Conservation (phyloP, 2,113 vertebrate species). For the Ageneiosus marmoratus region DNA sequence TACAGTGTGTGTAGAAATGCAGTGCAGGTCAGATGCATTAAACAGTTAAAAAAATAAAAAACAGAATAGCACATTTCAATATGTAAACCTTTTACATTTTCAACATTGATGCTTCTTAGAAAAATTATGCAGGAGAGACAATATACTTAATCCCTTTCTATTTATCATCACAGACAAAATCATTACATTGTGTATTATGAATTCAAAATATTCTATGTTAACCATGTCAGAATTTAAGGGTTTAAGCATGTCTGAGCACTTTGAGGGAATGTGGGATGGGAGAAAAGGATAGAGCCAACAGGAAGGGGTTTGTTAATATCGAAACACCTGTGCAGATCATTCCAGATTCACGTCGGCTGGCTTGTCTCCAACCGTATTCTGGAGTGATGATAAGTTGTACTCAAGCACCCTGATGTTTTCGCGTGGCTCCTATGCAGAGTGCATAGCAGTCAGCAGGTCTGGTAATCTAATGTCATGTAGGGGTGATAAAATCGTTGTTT, state of each 20-base stretch:
- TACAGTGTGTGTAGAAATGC: neutral
- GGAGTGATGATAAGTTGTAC: neutral
- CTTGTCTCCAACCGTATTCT: neutral
- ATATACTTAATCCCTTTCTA: neutral
- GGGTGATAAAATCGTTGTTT: neutral
- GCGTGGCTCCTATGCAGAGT: neutral
- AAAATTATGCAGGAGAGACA: neutral
- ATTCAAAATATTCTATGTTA: neutral
- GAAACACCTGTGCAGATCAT: neutral
- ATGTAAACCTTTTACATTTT: neutral
- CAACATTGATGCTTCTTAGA: neutral
- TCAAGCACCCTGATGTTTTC: neutral
- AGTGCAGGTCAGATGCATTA: neutral
- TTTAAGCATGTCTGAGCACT: neutral
- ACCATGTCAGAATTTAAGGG: neutral
- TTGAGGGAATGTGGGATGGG: neutral
- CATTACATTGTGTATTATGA: too few relatives aligned
- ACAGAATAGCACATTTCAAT: neutral
- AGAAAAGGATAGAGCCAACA: neutral
- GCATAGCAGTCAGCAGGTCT: neutral
- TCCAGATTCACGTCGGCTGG: neutral
- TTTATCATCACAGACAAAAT: neutral
- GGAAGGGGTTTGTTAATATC: neutral
- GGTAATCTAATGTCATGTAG: neutral
- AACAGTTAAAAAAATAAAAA: neutral